Evolutionary conservation across 1,140 invertebrate species (phyloP).

Genomic region (Procambarus virginalis): DNA sequence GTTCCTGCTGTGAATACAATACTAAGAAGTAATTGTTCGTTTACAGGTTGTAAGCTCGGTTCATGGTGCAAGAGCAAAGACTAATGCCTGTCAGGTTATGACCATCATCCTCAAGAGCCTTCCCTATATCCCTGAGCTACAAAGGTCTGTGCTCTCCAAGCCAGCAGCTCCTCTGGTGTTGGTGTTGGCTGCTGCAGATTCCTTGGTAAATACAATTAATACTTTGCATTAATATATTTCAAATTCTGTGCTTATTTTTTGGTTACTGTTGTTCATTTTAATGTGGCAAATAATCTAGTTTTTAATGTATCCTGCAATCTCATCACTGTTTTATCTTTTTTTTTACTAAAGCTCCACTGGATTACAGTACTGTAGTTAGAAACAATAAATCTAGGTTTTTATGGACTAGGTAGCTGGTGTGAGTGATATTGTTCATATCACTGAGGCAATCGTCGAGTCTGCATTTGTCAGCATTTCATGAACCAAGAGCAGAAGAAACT

Average conservation of each 20-base stretch:
- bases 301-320: neutral
- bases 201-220: neutral
- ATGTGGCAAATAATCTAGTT: too few relatives aligned
- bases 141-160: neutral
- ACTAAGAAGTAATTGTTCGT: neutral
- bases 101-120: neutral
- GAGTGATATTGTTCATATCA: neutral
- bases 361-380: neutral
- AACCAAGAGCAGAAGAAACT: too few relatives aligned
- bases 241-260: neutral
- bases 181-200: neutral
- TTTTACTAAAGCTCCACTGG: neutral
- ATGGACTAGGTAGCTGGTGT: neutral
- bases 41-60: neutral
- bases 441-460: neutral
- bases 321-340: neutral
- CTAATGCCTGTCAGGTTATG: conserved; percentile 2
- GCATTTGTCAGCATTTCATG: too few relatives aligned
- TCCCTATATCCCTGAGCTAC: conserved; percentile 9
- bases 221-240: neutral
- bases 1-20: too few relatives aligned
- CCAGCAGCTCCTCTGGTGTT: neutral
- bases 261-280: neutral
- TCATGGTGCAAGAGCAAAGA: neutral
- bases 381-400: neutral